Percentiles rank a stretch among this genome's conserved stretches.
Conservation (phyloP, 2,888 invertebrate species). For the Agonum fuliginosum region DNA sequence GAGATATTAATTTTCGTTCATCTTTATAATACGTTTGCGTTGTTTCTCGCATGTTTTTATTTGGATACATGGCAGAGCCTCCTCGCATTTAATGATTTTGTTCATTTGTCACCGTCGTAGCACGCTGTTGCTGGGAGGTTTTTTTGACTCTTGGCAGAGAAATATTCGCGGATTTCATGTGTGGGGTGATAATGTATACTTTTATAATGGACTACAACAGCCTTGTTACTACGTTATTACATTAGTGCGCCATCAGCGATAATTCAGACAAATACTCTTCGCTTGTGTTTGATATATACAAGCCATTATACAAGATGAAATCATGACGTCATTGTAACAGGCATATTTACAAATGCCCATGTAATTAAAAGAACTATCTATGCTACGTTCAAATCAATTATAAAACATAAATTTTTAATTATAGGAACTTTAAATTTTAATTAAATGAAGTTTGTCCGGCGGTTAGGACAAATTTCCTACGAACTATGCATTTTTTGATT, state of each 20-base stretch:
- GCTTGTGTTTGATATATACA: background rate
- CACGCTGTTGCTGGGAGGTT: background rate
- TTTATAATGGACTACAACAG: constrained; percentile 12
- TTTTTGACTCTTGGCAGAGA: constrained; percentile 11
- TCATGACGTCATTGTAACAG: too few relatives aligned
- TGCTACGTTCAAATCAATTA: too few relatives aligned
- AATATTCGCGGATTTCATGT: constrained; percentile 16
- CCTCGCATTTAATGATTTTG: constrained; percentile 21
- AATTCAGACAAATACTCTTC: constrained; percentile 10
- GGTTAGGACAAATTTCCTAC: too few relatives aligned
- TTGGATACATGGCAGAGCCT: constrained; percentile 6
- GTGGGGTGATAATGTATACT: background rate
- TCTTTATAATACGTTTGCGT: constrained; percentile 12
- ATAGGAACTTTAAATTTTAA: too few relatives aligned
- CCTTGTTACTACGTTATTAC: constrained; percentile 5
- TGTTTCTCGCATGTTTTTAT: constrained; percentile 18
- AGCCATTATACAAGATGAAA: background rate
- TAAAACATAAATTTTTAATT: too few relatives aligned
- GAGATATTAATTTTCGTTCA: constrained; percentile 1
- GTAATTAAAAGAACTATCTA: too few relatives aligned
- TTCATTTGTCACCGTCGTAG: constrained; percentile 23
- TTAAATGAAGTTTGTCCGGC: too few relatives aligned
- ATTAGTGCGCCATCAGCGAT: background rate
- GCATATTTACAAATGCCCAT: too few relatives aligned
- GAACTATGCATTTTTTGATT: too few relatives aligned